Base-by-base conservation (phyloP, 2,888 invertebrate species). In the Stenurella melanura region DNA sequence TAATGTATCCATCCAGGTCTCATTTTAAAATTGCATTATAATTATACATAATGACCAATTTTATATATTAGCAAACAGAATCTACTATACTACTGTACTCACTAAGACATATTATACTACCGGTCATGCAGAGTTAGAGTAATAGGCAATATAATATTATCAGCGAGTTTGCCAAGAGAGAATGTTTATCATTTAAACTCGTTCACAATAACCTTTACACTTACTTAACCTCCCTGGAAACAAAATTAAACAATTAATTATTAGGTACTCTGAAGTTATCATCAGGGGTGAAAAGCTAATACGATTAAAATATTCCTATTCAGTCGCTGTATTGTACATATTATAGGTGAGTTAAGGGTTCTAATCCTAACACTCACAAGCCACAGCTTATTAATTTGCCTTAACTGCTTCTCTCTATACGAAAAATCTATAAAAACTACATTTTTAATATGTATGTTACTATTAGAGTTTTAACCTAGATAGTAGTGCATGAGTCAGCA, bases 181-280 rank as follows among this genome's bases (percentile, higher is more conserved):
- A 4, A 12, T 15, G n/a, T n/a, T 50, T 42, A n/a, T 50, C 50
- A 15, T 50, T 17, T n/a, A n/a, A 50, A 50, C 15, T 1, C n/a
- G n/a, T 50, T 50, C 6, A 50, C n/a, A n/a, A 50, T 50, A 1
- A 50, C 15, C 11, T 15, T n/a, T 50, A 50, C 50, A 50, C n/a
- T n/a, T 17, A 50, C 50, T 1, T 50, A n/a, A 6, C 15, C n/a
- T 50, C 6, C 50, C 50, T 50, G 50, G n/a, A 1, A 50, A 50
- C 50, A 50, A 50, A 50, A 50, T 17, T 50, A 50, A 50, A 50
- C 50, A 50, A n/a, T 50, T 50, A 67, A 70, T 80, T 76, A 68
- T 54, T 80, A 80, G 80, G 80, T 78, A 74, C 78, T 26, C 63
- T 78, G 73, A 77, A 75, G 63, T 74, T 78, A 74, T 71, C 78